These are phyloP conservation scores for Argyresthia goedartella DNA, from an alignment of 2,888 invertebrate genomes.

Conservation along the genomic window DNA sequence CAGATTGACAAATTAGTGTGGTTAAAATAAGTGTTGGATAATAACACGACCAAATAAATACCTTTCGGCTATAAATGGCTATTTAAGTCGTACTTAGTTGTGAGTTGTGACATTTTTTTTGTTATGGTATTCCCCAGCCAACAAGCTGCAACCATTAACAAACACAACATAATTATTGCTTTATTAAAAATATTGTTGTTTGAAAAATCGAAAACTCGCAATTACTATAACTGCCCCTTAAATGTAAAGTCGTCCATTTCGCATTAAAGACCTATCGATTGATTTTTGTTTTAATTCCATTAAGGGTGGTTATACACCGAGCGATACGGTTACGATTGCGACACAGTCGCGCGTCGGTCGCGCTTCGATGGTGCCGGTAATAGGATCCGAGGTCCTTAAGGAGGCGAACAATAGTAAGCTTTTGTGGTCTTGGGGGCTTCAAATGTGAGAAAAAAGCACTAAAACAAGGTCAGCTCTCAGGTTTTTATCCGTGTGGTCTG, in stretches of 20 bases:
- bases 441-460: not conserved
- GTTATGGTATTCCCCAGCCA: not conserved
- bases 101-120: not conserved
- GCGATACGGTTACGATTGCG: slow-evolving; percentile 19
- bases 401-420: not conserved
- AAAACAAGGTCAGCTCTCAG: not conserved
- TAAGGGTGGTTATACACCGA: slow-evolving; percentile 4
- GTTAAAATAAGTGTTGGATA: no score
- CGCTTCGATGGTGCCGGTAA: slow-evolving; percentile 22
- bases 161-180: not conserved
- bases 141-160: not conserved
- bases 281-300: slow-evolving; percentile 1
- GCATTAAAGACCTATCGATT: not conserved
- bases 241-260: not conserved
- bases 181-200: not conserved
- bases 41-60: no score
- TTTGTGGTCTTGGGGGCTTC: not conserved
- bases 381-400: slow-evolving; percentile 1
- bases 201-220: not conserved
- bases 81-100: not conserved
- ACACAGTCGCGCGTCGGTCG: slow-evolving; percentile 37
- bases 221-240: not conserved
- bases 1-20: no score
- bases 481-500: no score
- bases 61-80: no score